Evolutionary conservation across 2,888 invertebrate genomes (phyloP).

Genomic region (Proisotoma minuta): DNA sequence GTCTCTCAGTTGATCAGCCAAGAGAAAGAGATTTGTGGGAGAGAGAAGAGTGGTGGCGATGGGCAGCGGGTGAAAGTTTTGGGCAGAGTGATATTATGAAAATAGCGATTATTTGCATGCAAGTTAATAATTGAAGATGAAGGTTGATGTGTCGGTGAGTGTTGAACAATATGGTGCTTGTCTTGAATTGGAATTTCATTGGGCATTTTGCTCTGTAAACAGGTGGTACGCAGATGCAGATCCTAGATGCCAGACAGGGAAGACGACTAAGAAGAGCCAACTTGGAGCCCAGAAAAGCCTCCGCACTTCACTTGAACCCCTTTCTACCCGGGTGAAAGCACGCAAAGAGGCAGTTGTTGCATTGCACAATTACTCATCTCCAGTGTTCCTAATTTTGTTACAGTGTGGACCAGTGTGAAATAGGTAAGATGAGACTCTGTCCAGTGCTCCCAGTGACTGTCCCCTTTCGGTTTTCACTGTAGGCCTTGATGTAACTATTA

Average conservation of each 20-base stretch:
- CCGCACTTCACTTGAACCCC: conserved; percentile 12
- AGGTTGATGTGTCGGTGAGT: not conserved
- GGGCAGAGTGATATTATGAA: too few species aligned
- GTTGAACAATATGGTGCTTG: conserved; percentile 19
- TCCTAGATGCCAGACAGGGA: conserved; percentile 27
- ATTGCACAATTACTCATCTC: conserved; percentile 4
- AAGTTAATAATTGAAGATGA: not conserved
- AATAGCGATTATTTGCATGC: too few species aligned
- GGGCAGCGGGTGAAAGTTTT: too few species aligned
- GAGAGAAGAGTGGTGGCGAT: too few species aligned
- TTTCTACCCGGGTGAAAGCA: conserved; percentile 16
- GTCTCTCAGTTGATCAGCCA: too few species aligned
- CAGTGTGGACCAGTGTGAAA: too few species aligned
- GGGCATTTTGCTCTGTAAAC: conserved; percentile 38
- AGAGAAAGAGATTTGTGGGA: too few species aligned
- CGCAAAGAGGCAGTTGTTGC: too few species aligned
- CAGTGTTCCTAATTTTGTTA: too few species aligned
- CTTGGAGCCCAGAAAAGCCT: conserved; percentile 10
- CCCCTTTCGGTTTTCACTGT: conserved; percentile 73
- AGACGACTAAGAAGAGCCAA: not conserved
- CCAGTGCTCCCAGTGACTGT: conserved; percentile 19
- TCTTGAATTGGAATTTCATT: conserved; percentile 40
- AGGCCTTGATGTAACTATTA: conserved; percentile 82
- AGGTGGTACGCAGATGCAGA: conserved; percentile 40
- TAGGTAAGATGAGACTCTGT: conserved; percentile 13